These are phyloP conservation scores for Stenodera caucasica DNA, from an alignment of 2,888 invertebrate species.

Conservation along the genomic window DNA sequence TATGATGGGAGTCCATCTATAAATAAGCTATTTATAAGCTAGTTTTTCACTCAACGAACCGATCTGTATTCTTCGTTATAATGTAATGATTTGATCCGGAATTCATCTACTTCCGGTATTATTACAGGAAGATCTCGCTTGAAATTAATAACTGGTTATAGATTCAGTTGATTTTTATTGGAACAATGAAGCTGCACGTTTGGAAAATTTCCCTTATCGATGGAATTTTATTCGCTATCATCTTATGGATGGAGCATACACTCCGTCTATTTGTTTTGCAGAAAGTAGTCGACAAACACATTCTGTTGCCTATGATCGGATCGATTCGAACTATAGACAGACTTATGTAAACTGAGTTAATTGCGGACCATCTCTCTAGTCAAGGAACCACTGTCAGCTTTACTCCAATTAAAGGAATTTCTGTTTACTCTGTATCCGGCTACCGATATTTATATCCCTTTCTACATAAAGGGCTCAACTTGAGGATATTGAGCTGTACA, in stretches of 20 bases:
- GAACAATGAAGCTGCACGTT: too few species aligned
- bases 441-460: neutral
- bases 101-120: slow-evolving; percentile 21
- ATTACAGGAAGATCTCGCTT: too few species aligned
- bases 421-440: slow-evolving; percentile 16
- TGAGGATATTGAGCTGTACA: too few species aligned
- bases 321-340: slow-evolving; percentile 29
- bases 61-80: too few species aligned
- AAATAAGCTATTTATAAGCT: too few species aligned
- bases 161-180: too few species aligned
- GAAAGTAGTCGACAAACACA: slow-evolving; percentile 30
- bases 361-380: slow-evolving; percentile 28
- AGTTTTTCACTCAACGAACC: too few species aligned
- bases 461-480: neutral
- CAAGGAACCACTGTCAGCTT: slow-evolving; percentile 27
- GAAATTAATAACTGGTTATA: too few species aligned
- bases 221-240: neutral
- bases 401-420: slow-evolving; percentile 28
- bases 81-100: slow-evolving; percentile 12
- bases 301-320: slow-evolving; percentile 25
- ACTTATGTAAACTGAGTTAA: slow-evolving; percentile 31
- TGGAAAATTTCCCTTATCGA: too few species aligned
- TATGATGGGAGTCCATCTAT: too few species aligned
- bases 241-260: neutral
- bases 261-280: slow-evolving; percentile 21